Evolutionary conservation across 2,113 vertebrate genomes (phyloP).

Genomic region (Charadrius vociferus): DNA sequence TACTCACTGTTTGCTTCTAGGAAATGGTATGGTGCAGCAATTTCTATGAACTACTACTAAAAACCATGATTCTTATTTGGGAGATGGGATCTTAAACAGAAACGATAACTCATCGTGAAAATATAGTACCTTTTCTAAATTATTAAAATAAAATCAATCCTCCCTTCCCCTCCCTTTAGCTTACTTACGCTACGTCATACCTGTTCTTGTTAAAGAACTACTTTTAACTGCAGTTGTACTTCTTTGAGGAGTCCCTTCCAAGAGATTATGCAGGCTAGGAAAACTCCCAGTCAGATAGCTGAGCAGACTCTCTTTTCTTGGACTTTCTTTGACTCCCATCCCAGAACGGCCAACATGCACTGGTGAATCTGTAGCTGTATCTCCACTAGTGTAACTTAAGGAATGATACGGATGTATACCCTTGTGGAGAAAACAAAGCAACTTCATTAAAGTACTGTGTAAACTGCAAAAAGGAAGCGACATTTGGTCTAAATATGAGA

Average conservation of each 20-base stretch:
- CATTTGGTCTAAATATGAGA: not conserved
- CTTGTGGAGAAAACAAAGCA: constrained; percentile 64
- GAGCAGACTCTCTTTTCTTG: constrained; percentile 93
- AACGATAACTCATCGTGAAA: not conserved
- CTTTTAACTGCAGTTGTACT: constrained; percentile 84
- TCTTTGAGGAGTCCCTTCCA: constrained; percentile 93
- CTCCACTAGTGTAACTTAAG: constrained; percentile 95
- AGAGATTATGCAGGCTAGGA: constrained; percentile 93
- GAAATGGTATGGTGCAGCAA: not conserved
- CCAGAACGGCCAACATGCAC: constrained; percentile 87
- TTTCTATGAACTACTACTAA: not conserved
- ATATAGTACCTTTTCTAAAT: not conserved
- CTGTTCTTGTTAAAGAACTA: constrained; percentile 91
- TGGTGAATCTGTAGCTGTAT: constrained; percentile 95
- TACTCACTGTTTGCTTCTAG: not conserved
- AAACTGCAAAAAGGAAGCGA: not conserved
- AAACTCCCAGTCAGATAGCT: constrained; percentile 97
- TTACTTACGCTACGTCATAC: constrained; percentile 58
- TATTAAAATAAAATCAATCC: not conserved
- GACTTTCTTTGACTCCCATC: constrained; percentile 87
- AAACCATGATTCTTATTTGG: not conserved
- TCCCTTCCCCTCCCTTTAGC: not conserved
- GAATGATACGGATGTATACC: constrained; percentile 97
- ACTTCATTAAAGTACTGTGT: not conserved
- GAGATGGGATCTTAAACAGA: not conserved